phyloP scores from a whole-genome alignment of 2,113 vertebrate species.

The Sinocyclocheilus maitianheensis region DNA sequence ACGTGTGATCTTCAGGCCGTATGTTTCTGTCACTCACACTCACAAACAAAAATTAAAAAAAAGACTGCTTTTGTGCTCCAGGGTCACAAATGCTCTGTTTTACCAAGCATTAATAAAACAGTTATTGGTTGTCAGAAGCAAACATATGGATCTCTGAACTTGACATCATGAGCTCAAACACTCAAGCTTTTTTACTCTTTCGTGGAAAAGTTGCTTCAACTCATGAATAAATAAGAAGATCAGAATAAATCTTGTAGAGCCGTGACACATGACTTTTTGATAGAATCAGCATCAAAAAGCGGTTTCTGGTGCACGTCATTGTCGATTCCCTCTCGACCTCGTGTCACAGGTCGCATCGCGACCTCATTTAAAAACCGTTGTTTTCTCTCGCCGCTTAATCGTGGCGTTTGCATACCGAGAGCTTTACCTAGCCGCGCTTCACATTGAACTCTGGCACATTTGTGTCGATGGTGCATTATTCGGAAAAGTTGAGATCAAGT shows the following conservation, averaged over 20 bases:
- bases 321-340: conserved; percentile 64
- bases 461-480: conserved; percentile 68
- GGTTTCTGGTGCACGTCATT: conserved; percentile 65
- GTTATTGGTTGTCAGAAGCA: too few relatives aligned
- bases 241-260: conserved; percentile 34
- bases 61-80: too few relatives aligned
- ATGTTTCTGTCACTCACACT: neutral
- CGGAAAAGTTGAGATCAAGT: conserved; percentile 57
- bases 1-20: neutral
- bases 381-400: conserved; percentile 63
- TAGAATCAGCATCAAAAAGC: conserved; percentile 64
- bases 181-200: neutral
- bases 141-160: neutral
- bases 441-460: conserved; percentile 60
- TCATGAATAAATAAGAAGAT: conserved; percentile 7
- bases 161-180: neutral
- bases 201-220: neutral
- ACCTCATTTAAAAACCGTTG: conserved; percentile 69
- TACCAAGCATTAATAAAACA: too few relatives aligned
- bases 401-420: conserved; percentile 70
- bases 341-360: conserved; percentile 66
- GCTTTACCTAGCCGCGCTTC: conserved; percentile 57
- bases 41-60: neutral
- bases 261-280: conserved; percentile 55
- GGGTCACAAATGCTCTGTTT: too few relatives aligned